Base-by-base conservation (phyloP, 2,888 invertebrate genomes). In the Hesperia comma region DNA sequence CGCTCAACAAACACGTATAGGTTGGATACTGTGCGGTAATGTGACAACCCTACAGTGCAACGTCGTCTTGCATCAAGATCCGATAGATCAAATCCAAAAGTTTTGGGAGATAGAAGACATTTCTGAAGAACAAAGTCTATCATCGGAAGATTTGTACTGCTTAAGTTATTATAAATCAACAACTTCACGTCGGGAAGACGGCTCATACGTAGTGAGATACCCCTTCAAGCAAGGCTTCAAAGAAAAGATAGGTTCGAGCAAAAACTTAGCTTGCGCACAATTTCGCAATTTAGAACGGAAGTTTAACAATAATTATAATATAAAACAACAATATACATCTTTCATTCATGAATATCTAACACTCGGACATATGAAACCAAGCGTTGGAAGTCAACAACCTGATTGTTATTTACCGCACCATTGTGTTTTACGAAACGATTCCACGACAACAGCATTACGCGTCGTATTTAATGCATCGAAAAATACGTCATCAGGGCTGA, bases 1-100 rank as follows among this genome's bases (percentile, higher is more conserved):
- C 2, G 72, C 72, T 6, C 73, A 75, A 56, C 73, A 75, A 67
- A 72, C 74, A 17, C 68, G 62, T 12, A 61, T 73, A n/a, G 72
- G 74, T 3, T 74, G 72, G 71, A 68, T 73, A 41, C 63, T 72
- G 32, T 68, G 71, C 46, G 72, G 73, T 1, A 63, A 63, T n/a
- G 54, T 56, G 1, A 61, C 54, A 33, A 57, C 68, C 12, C 55
- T 60, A 14, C 57, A 69, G 6, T 69, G 69, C 32, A 69, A 69
- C 37, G 56, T 69, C 0, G 60, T 60, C 10, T 5, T 26, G 21
- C 43, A 15, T 43, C n/a, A 43, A 43, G 14, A 21, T 26, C 21
- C 19, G 3, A 19, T 51, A 51, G 51, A 51, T 14, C 14, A 51
- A 4, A 51, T 51, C 12, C 51, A 51, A 10, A 51, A 19, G 21